phyloP scores from a whole-genome alignment of 2,888 invertebrate genomes.

The Rhingia rostrata region DNA sequence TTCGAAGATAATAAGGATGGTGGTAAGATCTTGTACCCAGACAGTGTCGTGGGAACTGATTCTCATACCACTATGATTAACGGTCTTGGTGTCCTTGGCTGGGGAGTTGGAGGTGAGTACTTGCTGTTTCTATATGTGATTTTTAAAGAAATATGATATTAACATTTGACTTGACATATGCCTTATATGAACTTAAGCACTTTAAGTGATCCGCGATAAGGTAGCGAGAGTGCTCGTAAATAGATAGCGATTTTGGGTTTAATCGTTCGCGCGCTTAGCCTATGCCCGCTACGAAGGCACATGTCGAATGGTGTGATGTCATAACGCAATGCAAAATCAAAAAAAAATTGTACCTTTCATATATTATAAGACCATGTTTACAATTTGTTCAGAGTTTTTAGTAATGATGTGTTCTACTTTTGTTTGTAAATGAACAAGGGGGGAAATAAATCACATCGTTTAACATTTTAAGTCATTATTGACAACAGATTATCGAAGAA shows the following conservation, averaged over 20 bases:
- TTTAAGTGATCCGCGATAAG: no score
- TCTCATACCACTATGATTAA: conserved; percentile 99
- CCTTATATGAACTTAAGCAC: background rate
- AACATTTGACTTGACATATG: background rate
- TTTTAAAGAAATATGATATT: no score
- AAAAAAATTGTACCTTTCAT: no score
- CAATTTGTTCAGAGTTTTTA: no score
- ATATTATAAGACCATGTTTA: no score
- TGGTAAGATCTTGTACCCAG: conserved; percentile 88
- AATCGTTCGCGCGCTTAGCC: no score
- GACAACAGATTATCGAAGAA: background rate
- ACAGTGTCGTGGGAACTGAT: conserved; percentile 98
- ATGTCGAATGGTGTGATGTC: no score
- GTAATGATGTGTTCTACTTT: no score
- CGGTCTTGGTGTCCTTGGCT: conserved; percentile 97
- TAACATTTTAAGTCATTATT: background rate
- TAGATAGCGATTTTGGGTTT: no score
- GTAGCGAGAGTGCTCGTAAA: no score
- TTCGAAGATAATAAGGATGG: conserved; percentile 86
- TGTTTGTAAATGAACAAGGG: background rate
- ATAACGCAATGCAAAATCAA: background rate
- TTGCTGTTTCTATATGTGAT: background rate
- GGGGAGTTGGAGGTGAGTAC: conserved; percentile 93
- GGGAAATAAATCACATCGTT: background rate
- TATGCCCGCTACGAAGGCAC: background rate